These are phyloP conservation scores for Coracopsis vasa DNA, from an alignment of 2,113 vertebrate genomes.

Conservation along the genomic window DNA sequence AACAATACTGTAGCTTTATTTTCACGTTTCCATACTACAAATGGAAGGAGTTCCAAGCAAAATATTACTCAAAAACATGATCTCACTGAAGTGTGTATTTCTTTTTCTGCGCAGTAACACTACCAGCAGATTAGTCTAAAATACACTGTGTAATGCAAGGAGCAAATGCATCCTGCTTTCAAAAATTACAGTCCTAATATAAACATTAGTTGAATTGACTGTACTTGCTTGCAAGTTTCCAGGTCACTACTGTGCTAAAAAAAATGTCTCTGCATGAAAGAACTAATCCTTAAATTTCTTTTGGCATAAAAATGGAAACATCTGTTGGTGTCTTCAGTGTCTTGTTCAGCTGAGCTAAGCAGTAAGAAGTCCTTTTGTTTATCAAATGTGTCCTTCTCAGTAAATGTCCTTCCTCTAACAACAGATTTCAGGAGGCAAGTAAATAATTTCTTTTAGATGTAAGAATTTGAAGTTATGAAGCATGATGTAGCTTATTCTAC, in stretches of 20 bases:
- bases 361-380: neutral
- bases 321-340: neutral
- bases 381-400: neutral
- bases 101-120: neutral
- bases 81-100: neutral
- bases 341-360: slow-evolving; percentile 25
- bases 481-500: neutral
- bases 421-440: neutral
- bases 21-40: neutral
- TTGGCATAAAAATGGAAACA: slow-evolving; percentile 9
- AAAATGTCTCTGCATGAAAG: neutral
- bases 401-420: neutral
- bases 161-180: neutral
- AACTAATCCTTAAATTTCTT: slow-evolving; percentile 29
- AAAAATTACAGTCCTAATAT: neutral
- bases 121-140: neutral
- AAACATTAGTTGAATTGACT: neutral
- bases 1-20: neutral
- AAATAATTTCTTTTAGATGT: neutral
- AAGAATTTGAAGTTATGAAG: neutral
- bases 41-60: neutral
- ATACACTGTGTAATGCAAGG: neutral
- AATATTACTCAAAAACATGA: neutral
- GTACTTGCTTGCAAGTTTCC: slow-evolving; percentile 4
- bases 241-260: slow-evolving; percentile 1